Base-by-base conservation (phyloP, 2,888 invertebrate species). In the Cactoblastis cactorum region DNA sequence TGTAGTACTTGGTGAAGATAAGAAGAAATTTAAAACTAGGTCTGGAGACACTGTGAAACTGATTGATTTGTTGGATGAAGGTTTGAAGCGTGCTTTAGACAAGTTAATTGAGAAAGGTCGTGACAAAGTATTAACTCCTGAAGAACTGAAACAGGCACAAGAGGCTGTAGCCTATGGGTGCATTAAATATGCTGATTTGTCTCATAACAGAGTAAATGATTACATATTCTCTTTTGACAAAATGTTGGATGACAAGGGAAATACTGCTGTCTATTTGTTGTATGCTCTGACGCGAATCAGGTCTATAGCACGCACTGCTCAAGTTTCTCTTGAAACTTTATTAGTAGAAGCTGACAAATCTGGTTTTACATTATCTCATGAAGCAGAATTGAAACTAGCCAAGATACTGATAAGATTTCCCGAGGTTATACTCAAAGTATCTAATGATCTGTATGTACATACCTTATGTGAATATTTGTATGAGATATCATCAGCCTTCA, bases 221-320 rank as follows among this genome's bases (percentile, higher is more conserved):
- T 99, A 99, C 75, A 93, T 99, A 1, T 99, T 99, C 85, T 98
- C 98, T 0, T 99, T 98, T 83, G 98, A 99, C 73, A 97, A 97
- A 91, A 99, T 99, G 99, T 90, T 99, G 57, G 98, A 99, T 72
- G 99, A 99, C 77, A 95, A 96, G 76, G 99, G 99, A 8, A 99
- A 99, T 77, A 99, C 99, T 0, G 99, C 99, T 0, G 98, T 98
- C 0, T 99, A 99, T 76, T 89, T 99, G 48, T 84, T 99, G 5
- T 99, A 99, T 80, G 97, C 98, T 0, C 93, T 96, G 62, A 98
- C 98, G 8, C 91, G 99, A 35, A 99, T 99, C 59, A 92, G 95
- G 70, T 98, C 96, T 0, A 97, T 97, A 64, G 95, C 95, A 1
- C 91, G 97, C 43, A 95, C 92, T 57, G 95, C 96, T 1, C 93